phyloP scores from a whole-genome alignment of 2,797 vertebrate species.

The Sorex maritimensis region DNA sequence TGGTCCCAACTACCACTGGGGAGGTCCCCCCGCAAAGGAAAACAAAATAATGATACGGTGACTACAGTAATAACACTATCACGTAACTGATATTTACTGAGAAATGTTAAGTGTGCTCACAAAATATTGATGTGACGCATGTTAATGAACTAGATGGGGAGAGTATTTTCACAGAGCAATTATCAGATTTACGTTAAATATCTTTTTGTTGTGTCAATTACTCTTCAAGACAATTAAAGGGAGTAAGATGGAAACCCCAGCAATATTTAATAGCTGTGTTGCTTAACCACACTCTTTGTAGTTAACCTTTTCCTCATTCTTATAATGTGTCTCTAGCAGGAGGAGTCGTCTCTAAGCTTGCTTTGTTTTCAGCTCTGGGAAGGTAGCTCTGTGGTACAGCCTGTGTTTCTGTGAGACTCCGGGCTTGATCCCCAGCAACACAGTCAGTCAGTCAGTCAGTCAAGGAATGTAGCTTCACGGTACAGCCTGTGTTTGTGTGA shows the following conservation, averaged over 20 bases:
- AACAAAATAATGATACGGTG: neutral
- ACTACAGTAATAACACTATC: neutral
- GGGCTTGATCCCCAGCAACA: too few relatives aligned
- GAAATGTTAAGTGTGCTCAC: neutral
- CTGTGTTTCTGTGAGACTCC: too few relatives aligned
- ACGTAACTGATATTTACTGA: neutral
- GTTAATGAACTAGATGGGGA: neutral
- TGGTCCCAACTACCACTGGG: too few relatives aligned
- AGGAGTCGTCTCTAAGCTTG: neutral
- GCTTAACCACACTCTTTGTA: neutral
- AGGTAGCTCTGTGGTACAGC: too few relatives aligned
- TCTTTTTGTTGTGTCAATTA: neutral
- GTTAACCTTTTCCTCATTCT: conserved; percentile 2
- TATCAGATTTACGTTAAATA: neutral
- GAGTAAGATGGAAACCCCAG: neutral
- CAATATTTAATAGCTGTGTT: neutral
- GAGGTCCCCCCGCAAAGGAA: too few relatives aligned
- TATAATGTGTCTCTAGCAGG: neutral
- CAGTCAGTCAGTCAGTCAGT: too few relatives aligned
- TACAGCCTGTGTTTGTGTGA: too few relatives aligned
- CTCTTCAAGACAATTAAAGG: neutral
- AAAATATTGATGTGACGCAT: neutral
- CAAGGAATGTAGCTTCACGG: too few relatives aligned
- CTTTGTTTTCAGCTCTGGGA: neutral
- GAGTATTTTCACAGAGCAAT: neutral